Base-by-base conservation (phyloP, 2,797 vertebrate species). In the Erpetoichthys calabaricus region DNA sequence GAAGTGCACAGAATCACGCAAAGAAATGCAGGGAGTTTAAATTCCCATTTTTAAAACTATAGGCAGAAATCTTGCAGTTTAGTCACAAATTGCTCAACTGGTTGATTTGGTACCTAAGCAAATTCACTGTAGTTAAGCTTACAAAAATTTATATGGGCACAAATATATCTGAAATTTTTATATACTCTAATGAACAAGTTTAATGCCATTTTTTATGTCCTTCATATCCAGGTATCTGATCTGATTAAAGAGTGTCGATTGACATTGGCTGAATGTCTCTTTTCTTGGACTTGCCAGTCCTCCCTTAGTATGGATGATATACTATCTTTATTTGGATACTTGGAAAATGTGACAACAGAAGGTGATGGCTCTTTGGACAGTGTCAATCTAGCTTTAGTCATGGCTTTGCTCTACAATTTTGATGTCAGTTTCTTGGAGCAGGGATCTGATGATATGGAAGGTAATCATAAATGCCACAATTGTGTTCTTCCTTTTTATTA, bases 271-370 rank as follows among this genome's bases (percentile, higher is more conserved):
- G 94, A 98, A 67, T 89, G 92, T 68, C 78, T 99, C 53, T 99
- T 97, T 76, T 84, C 83, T n/a, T 99, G 96, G 95, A 86, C 94
- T 42, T 99, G 95, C 67, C 96, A 98, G 64, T 94, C 93, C 3
- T 86, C 94, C 0, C 77, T 99, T 60, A 81, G 70, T 64, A 93
- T 92, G 82, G 94, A 99, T 62, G 90, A 98, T 74, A 97, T 90
- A 3, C 70, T 98, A 8, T 86, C 90, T 66, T 85, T 99, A 44
- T 94, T 98, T 69, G 84, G 87, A 59, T 83, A 96, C 66, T 67
- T 99, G 68, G 92, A 98, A 75, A 92, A 86, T 2, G 85, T 94
- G 59, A 90, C 91, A 0, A 78, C 87, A 47, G 92, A 97, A 73
- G 94, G 89, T 1, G 91, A 92, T 45, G 94, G 95, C 68, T 91